These are phyloP conservation scores for Paralichthys olivaceus DNA, from an alignment of 2,113 vertebrate species.

Conservation along the genomic window DNA sequence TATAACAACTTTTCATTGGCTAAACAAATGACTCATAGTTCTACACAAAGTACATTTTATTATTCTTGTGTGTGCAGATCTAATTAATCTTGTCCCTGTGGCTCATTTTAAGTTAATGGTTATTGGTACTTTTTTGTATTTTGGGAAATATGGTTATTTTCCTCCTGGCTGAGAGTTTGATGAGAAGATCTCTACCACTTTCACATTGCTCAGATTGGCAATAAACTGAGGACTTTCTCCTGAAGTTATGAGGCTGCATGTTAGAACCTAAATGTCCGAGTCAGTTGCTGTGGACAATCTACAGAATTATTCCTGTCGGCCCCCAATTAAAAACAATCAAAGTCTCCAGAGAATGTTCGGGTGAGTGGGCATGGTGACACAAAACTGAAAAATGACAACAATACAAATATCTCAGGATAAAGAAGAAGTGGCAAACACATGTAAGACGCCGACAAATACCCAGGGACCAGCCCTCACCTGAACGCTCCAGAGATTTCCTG, in stretches of 20 bases:
- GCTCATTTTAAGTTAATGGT: background rate
- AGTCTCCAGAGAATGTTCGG: background rate
- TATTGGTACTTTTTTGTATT: background rate
- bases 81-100: background rate
- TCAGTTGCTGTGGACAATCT: too few relatives aligned
- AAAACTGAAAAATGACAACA: background rate
- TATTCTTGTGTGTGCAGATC: background rate
- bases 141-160: background rate
- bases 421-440: too few relatives aligned
- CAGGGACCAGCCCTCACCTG: too few relatives aligned
- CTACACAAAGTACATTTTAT: background rate
- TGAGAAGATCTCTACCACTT: background rate
- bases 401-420: background rate
- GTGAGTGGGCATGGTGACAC: too few relatives aligned
- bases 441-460: too few relatives aligned
- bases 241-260: too few relatives aligned
- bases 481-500: too few relatives aligned
- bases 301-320: too few relatives aligned
- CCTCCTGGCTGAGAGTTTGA: background rate
- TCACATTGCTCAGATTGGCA: background rate
- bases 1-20: background rate
- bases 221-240: too few relatives aligned
- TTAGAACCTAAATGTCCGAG: too few relatives aligned
- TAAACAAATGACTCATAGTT: conserved; percentile 20
- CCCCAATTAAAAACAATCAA: too few relatives aligned